Evolutionary conservation across 2,113 vertebrate genomes (phyloP).

Genomic region (Ranitomeya imitator): DNA sequence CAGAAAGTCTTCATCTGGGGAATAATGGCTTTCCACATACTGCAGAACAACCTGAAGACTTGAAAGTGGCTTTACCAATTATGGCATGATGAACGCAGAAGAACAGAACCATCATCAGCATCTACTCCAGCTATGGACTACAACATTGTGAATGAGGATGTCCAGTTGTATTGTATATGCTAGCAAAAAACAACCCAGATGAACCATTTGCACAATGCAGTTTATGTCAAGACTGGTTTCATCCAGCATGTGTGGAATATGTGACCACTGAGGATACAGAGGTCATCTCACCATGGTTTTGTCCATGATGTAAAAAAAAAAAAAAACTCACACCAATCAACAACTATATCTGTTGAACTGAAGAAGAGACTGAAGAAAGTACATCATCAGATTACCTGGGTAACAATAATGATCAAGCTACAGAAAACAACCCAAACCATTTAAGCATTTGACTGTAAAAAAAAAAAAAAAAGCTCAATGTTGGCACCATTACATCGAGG

Average conservation of each 20-base stretch:
- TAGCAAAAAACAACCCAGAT: no score
- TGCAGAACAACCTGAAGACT: no score
- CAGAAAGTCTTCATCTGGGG: no score
- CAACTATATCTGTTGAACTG: not conserved
- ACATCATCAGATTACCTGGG: not conserved
- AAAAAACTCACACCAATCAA: not conserved
- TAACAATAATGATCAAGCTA: not conserved
- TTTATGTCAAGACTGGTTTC: not conserved
- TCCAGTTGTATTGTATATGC: no score
- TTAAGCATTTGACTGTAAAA: not conserved
- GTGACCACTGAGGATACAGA: not conserved
- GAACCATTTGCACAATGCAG: not conserved
- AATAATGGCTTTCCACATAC: no score
- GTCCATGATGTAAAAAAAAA: constrained; percentile 2
- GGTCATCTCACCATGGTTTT: not conserved
- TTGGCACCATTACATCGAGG: not conserved
- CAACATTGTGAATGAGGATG: no score
- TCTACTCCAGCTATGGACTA: no score
- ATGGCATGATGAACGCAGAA: no score
- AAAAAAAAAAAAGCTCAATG: not conserved
- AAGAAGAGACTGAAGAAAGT: not conserved
- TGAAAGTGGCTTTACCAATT: no score
- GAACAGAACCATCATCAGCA: no score
- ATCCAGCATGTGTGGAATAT: not conserved
- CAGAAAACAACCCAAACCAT: not conserved